Conservation (phyloP, 2,888 invertebrate species). For the Bombylius discolor region DNA sequence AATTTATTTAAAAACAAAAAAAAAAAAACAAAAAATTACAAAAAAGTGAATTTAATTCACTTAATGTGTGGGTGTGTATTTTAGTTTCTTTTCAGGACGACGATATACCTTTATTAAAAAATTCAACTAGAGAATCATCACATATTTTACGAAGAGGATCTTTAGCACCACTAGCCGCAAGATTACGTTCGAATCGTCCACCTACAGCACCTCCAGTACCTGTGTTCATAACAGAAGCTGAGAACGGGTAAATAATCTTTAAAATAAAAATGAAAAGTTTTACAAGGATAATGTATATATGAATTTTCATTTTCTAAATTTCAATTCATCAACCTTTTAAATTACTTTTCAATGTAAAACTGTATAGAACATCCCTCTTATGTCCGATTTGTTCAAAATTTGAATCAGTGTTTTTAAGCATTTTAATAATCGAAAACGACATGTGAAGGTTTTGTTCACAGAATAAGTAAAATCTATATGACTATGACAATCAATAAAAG, state of each 20-base stretch:
- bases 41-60: background rate
- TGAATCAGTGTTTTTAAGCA: too few species aligned
- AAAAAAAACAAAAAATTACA: background rate
- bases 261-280: background rate
- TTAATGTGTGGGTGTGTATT: too few species aligned
- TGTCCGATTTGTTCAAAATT: too few species aligned
- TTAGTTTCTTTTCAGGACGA: constrained; percentile 37
- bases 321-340: too few species aligned
- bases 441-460: too few species aligned
- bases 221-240: constrained; percentile 23
- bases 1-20: background rate
- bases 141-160: constrained; percentile 33
- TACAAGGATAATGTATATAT: background rate
- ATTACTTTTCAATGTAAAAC: too few species aligned
- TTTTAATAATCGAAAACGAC: too few species aligned
- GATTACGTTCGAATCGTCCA: constrained; percentile 31
- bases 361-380: too few species aligned
- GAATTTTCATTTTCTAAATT: background rate
- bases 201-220: constrained; percentile 35
- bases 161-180: constrained; percentile 32
- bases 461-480: too few species aligned
- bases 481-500: too few species aligned
- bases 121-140: constrained; percentile 23
- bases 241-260: constrained; percentile 13
- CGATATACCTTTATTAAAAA: constrained; percentile 23